Percentiles rank a stretch among this genome's conserved stretches.
phyloP scores from a whole-genome alignment of 2,113 vertebrate genomes.

The Passer montanus region DNA sequence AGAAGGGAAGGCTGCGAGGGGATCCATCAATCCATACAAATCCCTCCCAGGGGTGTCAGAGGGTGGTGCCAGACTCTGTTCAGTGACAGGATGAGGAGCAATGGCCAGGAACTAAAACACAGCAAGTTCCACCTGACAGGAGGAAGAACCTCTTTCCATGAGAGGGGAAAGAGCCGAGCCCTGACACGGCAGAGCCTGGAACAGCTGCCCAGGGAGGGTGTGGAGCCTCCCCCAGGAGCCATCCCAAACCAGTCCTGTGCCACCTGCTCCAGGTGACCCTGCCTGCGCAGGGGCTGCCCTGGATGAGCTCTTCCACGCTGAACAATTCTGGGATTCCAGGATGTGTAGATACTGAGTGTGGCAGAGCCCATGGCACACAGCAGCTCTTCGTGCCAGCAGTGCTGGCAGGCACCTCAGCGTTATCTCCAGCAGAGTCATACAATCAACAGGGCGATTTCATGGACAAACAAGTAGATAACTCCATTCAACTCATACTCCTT shows the following conservation, averaged over 20 bases:
- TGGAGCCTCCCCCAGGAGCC: neutral
- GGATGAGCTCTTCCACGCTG: neutral
- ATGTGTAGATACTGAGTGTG: too few species aligned
- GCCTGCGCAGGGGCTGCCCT: neutral
- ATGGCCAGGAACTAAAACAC: neutral
- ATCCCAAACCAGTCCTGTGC: neutral
- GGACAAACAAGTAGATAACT: neutral
- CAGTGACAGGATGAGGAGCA: neutral
- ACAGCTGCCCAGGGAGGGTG: neutral
- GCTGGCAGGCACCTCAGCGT: accelerated
- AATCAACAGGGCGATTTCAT: neutral
- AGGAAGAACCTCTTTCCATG: neutral
- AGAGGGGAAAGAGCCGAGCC: neutral
- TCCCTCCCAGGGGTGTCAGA: neutral
- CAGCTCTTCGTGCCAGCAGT: accelerated
- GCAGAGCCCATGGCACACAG: accelerated
- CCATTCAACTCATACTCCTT: neutral
- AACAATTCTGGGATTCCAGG: accelerated
- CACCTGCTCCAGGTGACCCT: neutral
- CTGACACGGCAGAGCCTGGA: neutral
- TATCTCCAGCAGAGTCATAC: neutral
- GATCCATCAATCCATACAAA: neutral
- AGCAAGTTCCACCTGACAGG: neutral
- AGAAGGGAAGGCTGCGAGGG: neutral
- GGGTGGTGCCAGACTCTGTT: neutral